Evolutionary conservation across 2,113 vertebrate genomes (phyloP).

Genomic region (Miniopterus natalensis): DNA sequence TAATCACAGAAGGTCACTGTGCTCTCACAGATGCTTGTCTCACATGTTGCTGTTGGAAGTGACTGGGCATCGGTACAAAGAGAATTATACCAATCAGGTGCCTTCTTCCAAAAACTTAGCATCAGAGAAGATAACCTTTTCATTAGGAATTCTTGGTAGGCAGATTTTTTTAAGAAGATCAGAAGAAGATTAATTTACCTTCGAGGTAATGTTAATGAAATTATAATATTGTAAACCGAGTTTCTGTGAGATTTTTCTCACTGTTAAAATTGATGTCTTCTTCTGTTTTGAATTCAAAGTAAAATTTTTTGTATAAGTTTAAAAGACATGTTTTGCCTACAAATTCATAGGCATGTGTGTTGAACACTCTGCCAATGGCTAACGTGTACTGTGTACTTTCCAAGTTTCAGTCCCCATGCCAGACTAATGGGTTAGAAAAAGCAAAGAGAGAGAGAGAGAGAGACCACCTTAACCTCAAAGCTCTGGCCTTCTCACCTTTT

Average conservation of each 20-base stretch:
- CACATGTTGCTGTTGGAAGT: neutral
- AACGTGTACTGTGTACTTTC: neutral
- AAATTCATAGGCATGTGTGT: neutral
- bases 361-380: neutral
- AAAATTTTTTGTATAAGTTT: neutral
- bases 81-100: neutral
- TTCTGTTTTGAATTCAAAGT: constrained; percentile 3
- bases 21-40: neutral
- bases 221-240: neutral
- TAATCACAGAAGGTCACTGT: rapidly evolving
- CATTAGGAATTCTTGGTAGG: neutral
- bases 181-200: neutral
- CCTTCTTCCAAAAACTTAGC: neutral
- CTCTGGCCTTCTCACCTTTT: constrained; percentile 65
- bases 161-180: neutral
- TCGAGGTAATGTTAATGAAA: constrained; percentile 37
- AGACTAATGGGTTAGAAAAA: constrained; percentile 63
- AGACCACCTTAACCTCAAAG: constrained; percentile 68
- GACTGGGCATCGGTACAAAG: neutral
- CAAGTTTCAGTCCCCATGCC: constrained; percentile 27
- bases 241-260: neutral
- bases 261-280: neutral
- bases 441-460: neutral
- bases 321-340: neutral
- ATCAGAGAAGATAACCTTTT: neutral